A percentile compares a stretch with the other conserved stretches of the same genome.
These are phyloP conservation scores for Dione juno DNA, from an alignment of 2,888 invertebrate genomes.

Conservation along the genomic window DNA sequence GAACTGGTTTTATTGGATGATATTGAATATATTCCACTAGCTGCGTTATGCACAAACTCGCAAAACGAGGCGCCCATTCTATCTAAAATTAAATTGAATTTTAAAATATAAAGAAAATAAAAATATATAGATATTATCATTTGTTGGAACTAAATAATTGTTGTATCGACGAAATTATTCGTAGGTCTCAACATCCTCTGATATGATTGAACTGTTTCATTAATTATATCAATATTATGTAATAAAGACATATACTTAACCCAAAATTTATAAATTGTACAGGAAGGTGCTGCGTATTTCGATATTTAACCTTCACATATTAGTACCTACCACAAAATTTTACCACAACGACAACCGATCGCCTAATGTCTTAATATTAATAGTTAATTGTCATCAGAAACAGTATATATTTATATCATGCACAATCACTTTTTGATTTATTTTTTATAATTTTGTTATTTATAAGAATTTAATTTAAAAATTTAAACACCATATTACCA, in stretches of 20 bases:
- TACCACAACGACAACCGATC: slow-evolving; percentile 9
- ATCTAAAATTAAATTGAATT: slow-evolving; percentile 43
- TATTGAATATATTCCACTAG: slow-evolving; percentile 89
- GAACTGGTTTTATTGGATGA: slow-evolving; percentile 88
- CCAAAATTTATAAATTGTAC: neutral
- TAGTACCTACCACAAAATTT: slow-evolving; percentile 1
- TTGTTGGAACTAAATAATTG: neutral
- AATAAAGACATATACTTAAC: neutral
- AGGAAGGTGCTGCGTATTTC: neutral
- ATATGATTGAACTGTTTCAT: neutral
- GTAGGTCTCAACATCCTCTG: neutral
- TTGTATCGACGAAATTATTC: too few species aligned
- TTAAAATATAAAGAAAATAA: neutral
- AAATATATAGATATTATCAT: neutral
- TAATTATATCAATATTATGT: too few species aligned
- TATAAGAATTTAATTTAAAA: neutral
- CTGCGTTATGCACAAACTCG: slow-evolving; percentile 90
- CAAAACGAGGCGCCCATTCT: slow-evolving; percentile 86
- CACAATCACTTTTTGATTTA: neutral
- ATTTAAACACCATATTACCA: too few species aligned
- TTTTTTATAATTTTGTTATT: neutral
- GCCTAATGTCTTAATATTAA: slow-evolving; percentile 28
- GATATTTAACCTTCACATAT: slow-evolving; percentile 2
- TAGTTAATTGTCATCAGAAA: neutral
- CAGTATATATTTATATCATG: neutral